Evolutionary conservation across 2,797 vertebrate species (phyloP), one percentile per base, ranked within the genome.

Genomic region (Myotis planiceps): DNA sequence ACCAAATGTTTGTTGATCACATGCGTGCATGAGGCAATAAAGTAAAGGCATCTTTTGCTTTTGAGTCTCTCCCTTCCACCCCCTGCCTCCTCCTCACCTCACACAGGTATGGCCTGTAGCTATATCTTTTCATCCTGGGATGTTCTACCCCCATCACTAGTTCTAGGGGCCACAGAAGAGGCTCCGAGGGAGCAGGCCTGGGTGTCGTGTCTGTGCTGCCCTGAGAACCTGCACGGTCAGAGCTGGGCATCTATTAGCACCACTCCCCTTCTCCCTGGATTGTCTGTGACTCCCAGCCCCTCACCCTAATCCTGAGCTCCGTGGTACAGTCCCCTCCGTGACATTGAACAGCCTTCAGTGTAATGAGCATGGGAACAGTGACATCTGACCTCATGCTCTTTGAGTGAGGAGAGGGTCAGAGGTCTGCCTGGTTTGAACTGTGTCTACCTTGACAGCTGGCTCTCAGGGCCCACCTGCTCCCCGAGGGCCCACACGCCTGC

Each of bases 131-230:
- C 10, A 6, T 15, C 49, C 34, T 51, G 16, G 23, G 42, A 8
- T 4, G 18, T 12, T 76, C 39, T 47, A n/a, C 14, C 23, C 42
- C 5, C 0, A 1, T n/a, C 29, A 25, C 21, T 18, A 16, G 8
- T 53, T 72, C 23, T 37, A 75, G 55, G 34, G 29, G 37, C 47
- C 29, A 29, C 45, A 45, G 39, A 32, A 75, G 49, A 34, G 47
- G 37, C 25, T 60, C 49, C 3, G 29, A 51, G 32, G 37, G 37
- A 29, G n/a, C 37, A 80, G 45, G 27, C 13, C 14, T 0, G 15
- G 32, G 51, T 18, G 2, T 7, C 14, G 21, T n/a, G 16, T 18
- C 21, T 18, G 27, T 23, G 10, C 37, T 66, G 7, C 7, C n/a
- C 2, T n/a, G 34, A 21, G 14, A 51, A 58, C 25, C 14, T 19